Percentiles rank a stretch among this genome's conserved stretches.
Conservation (phyloP, 2,888 invertebrate species). For the Caenorhabditis sinica region DNA sequence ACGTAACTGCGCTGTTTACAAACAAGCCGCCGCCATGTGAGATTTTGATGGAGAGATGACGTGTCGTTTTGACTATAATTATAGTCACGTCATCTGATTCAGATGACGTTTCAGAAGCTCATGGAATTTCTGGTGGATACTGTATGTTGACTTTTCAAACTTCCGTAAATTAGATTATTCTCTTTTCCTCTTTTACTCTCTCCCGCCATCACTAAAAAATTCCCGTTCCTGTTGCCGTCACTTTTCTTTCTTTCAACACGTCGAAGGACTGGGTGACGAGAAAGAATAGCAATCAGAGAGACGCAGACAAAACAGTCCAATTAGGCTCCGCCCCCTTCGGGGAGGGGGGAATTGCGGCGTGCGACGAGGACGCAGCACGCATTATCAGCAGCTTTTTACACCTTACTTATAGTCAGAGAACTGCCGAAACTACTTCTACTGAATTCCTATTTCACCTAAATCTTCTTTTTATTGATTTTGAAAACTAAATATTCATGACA, state of each 20-base stretch:
- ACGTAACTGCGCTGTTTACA: background rate
- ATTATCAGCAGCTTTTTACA: conserved; percentile 62
- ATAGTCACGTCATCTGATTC: background rate
- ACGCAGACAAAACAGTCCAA: conserved; percentile 9
- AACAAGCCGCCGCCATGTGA: background rate
- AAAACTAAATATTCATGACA: conserved; percentile 21
- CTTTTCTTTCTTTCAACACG: conserved; percentile 7
- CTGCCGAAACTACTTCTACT: conserved; percentile 29
- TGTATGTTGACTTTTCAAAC: conserved; percentile 1
- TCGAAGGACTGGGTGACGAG: background rate
- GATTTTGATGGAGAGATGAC: background rate
- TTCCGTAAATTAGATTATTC: conserved; percentile 42
- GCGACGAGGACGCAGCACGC: conserved; percentile 22
- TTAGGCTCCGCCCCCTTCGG: conserved; percentile 34
- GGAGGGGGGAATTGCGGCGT: conserved; percentile 10
- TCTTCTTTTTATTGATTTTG: background rate
- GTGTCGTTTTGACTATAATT: background rate
- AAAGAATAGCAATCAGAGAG: conserved; percentile 9
- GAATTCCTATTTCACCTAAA: no score
- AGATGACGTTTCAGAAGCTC: background rate
- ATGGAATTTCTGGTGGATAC: background rate
- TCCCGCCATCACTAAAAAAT: background rate
- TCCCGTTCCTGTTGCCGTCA: conserved; percentile 42
- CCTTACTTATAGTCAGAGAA: conserved; percentile 34
- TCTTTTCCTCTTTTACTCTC: background rate